These are phyloP conservation scores for Oreotrochilus melanogaster DNA, from an alignment of 2,113 vertebrate species.

Conservation along the genomic window DNA sequence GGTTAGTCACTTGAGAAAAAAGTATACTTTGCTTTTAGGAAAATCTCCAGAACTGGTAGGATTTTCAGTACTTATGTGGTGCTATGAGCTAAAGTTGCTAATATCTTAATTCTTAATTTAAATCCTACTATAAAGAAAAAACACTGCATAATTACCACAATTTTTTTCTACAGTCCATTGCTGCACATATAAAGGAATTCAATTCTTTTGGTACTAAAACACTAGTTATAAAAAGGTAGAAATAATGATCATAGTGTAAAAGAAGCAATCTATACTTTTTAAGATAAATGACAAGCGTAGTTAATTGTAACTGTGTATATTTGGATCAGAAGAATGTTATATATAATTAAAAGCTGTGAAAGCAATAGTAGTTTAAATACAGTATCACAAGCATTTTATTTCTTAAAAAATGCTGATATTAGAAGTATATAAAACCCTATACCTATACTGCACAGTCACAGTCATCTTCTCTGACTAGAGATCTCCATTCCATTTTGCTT, in stretches of 20 bases:
- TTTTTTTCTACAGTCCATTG: not conserved
- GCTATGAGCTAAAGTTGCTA: not conserved
- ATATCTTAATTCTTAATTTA: not conserved
- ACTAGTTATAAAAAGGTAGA: not conserved
- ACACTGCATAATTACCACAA: not conserved
- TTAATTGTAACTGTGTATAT: not conserved
- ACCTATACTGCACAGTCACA: not conserved
- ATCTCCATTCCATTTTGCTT: not conserved
- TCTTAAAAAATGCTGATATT: not conserved
- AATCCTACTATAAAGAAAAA: not conserved
- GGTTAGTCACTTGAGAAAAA: not conserved
- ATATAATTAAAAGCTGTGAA: not conserved
- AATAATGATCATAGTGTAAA: not conserved
- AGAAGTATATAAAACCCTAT: not conserved
- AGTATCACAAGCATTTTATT: not conserved
- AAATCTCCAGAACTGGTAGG: not conserved
- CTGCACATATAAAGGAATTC: not conserved
- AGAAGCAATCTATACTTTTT: not conserved
- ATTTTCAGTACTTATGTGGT: not conserved
- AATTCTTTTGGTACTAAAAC: not conserved
- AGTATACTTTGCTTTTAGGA: not conserved
- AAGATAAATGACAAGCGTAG: not conserved
- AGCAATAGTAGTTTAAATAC: not conserved
- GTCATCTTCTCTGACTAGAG: not conserved
- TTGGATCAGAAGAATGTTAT: not conserved